Conservation (phyloP, 1,140 invertebrate species). For the Calliopsis andreniformis region DNA sequence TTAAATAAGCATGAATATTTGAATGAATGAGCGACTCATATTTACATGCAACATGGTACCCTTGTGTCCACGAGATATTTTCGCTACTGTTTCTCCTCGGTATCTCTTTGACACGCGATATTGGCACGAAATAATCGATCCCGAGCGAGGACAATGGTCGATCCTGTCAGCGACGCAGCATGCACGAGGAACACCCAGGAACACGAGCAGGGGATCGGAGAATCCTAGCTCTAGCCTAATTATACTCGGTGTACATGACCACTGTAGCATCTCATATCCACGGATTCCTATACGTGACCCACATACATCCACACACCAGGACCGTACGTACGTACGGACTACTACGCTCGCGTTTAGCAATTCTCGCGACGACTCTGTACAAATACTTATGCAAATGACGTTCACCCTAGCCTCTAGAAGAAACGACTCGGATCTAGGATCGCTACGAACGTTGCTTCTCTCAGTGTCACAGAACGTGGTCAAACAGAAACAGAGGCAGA, state of each 20-base stretch:
- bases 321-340: slow-evolving; percentile 47
- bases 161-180: not conserved
- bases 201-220: slow-evolving; percentile 47
- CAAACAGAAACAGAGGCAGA: slow-evolving; percentile 40
- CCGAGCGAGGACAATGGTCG: not conserved
- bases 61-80: no score
- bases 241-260: slow-evolving; percentile 58
- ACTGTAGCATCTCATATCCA: slow-evolving; percentile 57
- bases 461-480: slow-evolving; percentile 31
- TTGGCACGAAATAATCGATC: no score
- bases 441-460: slow-evolving; percentile 45
- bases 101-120: no score
- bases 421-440: slow-evolving; percentile 38
- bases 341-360: slow-evolving; percentile 47
- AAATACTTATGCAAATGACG: slow-evolving; percentile 50
- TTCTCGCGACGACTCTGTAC: slow-evolving; percentile 52
- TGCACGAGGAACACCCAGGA: slow-evolving; percentile 62
- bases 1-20: no score
- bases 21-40: no score
- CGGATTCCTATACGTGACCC: slow-evolving; percentile 60
- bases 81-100: no score
- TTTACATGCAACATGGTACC: no score
- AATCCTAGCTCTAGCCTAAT: slow-evolving; percentile 67
- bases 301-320: slow-evolving; percentile 47
- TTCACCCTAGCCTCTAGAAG: slow-evolving; percentile 48